Evolutionary conservation across 2,888 invertebrate species (phyloP), one percentile per base, ranked within the genome.

Genomic region (Nebria salina): DNA sequence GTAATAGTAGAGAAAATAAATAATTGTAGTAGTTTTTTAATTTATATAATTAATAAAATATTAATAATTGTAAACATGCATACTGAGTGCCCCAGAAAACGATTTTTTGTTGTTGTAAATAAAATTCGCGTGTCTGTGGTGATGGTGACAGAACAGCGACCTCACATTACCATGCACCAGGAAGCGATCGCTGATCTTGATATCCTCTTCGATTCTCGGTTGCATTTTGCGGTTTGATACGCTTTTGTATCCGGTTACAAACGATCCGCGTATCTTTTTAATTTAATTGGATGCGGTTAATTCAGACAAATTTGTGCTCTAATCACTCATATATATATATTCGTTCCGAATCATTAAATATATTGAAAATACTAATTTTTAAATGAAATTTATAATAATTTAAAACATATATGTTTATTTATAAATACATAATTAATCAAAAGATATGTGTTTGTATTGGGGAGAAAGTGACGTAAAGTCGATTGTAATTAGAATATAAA

Each of bases 181-280:
- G 81, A 81, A 81, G 81, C 81, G 65, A 54, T 54, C 72, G 81
- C 11, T 72, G 54, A 54, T 54, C 54, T 54, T 54, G 54, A 54
- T 26, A 76, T 81, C 76, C 75, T 65, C 81, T 75, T 81, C 81
- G 75, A 68, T 81, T 81, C 75, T 75, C 75, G 75, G 75, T 72
- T 72, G 76, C 81, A 70, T 75, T 81, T 75, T 81, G 70, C 43
- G 73, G 73, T 73, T 73, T 73, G 73, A 13, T 34, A 34, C 73
- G 73, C 73, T 15, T 9, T 73, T 42, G 73, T 73, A 73, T 73
- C 73, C 42, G 9, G 73, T 73, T 73, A 41, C 73, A 54, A 54
- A 54, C 54, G 11, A 70, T 70, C 70, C 70, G 70, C 20, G 25
- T 13, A 70, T 70, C 25, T 70, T 70, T 70, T 70, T 26, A 70